These are phyloP conservation scores for Lepidocyrtoides sp. DNA, from an alignment of 2,888 invertebrate genomes.

Conservation along the genomic window DNA sequence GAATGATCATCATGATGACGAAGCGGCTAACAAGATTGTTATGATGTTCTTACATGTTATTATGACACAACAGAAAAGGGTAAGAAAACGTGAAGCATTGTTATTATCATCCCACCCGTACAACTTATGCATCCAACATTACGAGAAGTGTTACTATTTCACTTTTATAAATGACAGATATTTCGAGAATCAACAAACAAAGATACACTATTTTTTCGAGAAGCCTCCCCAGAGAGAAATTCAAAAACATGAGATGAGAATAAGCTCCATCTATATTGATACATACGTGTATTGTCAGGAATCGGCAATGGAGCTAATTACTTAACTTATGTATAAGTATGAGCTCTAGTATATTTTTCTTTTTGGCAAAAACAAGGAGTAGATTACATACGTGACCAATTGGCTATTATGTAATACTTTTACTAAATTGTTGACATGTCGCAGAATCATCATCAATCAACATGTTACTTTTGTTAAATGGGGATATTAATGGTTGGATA, in stretches of 20 bases:
- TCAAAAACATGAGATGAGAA: too few species aligned
- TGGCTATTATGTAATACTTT: slow-evolving; percentile 53
- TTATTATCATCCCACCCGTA: slow-evolving; percentile 11
- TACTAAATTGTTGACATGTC: slow-evolving; percentile 19
- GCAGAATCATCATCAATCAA: slow-evolving; percentile 65
- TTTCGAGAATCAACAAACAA: slow-evolving; percentile 30
- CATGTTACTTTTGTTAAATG: slow-evolving; percentile 9
- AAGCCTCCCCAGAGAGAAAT: slow-evolving; percentile 73
- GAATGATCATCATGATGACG: slow-evolving; percentile 37
- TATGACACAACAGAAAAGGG: slow-evolving; percentile 77
- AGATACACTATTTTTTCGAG: slow-evolving; percentile 42
- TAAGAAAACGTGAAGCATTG: neutral
- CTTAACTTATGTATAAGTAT: too few species aligned
- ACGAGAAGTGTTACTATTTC: slow-evolving; percentile 29
- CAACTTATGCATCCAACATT: neutral
- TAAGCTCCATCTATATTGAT: too few species aligned
- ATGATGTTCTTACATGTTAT: slow-evolving; percentile 75
- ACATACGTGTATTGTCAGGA: too few species aligned
- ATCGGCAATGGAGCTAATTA: too few species aligned
- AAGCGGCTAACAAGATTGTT: slow-evolving; percentile 77
- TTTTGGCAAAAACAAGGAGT: too few species aligned
- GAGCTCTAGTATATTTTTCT: too few species aligned
- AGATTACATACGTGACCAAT: too few species aligned
- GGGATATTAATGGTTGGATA: neutral
- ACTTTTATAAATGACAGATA: slow-evolving; percentile 20